phyloP scores from a whole-genome alignment of 2,797 vertebrate genomes.

The Gallirallus australis region DNA sequence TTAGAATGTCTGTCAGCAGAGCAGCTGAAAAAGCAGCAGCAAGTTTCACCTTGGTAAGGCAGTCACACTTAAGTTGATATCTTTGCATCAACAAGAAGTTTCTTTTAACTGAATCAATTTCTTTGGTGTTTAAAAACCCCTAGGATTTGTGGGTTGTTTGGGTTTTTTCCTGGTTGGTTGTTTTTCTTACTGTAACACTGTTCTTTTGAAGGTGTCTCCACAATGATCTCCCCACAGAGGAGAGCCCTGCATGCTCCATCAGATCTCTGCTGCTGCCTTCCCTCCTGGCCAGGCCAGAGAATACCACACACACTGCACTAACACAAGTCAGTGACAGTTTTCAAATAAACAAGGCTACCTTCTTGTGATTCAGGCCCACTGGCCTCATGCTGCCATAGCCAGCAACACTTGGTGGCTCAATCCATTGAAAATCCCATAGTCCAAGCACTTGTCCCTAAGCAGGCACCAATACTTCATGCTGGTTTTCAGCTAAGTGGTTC shows the following conservation, averaged over 20 bases:
- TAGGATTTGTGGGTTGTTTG: background rate
- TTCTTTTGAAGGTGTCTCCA: background rate
- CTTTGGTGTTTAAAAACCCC: background rate
- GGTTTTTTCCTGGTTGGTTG: no score
- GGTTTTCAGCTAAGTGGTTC: background rate
- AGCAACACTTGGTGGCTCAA: background rate
- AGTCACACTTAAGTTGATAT: background rate
- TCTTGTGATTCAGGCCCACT: background rate
- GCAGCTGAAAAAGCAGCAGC: background rate
- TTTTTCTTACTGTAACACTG: background rate
- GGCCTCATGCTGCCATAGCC: background rate
- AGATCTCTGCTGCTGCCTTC: background rate
- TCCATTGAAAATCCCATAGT: background rate
- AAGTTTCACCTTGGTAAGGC: background rate
- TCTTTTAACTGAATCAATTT: background rate
- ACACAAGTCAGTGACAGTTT: background rate
- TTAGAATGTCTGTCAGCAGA: background rate
- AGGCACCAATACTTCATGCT: rapidly evolving
- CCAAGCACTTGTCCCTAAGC: background rate
- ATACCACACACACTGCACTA: rapidly evolving
- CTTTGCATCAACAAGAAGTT: background rate
- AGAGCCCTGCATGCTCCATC: rapidly evolving
- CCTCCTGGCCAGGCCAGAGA: background rate
- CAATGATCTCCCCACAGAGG: background rate
- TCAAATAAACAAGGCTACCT: background rate